Evolutionary conservation across 53 echinoderm and acorn worm genomes (phyloP).

Genomic region (Astropecten irregularis): DNA sequence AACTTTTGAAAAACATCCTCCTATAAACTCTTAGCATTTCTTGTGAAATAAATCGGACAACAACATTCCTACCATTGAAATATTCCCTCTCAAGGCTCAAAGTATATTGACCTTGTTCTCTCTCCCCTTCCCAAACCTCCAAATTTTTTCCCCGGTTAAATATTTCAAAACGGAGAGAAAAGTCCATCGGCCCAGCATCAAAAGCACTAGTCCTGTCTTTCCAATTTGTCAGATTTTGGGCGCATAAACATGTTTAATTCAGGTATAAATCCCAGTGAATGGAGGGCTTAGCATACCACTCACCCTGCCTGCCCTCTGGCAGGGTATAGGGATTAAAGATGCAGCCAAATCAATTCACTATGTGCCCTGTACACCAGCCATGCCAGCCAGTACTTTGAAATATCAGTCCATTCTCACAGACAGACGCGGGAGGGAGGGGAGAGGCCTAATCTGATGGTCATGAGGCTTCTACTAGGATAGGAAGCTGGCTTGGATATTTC

Average conservation of each 20-base stretch:
- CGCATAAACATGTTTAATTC: slow-evolving; percentile 55
- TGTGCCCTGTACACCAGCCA: no score
- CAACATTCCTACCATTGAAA: no score
- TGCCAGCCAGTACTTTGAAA: no score
- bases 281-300: slow-evolving; percentile 44
- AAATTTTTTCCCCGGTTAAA: no score
- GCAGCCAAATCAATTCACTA: background rate
- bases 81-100: no score
- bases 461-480: no score
- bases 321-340: slow-evolving; percentile 1
- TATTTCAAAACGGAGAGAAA: no score
- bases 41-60: no score
- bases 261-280: slow-evolving; percentile 9
- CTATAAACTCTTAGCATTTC: no score
- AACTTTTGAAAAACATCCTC: no score
- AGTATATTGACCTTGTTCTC: slow-evolving; percentile 2
- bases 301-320: background rate
- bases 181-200: background rate
- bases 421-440: background rate
- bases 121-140: background rate
- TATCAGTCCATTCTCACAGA: background rate
- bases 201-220: slow-evolving; percentile 20
- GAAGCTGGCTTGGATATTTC: no score
- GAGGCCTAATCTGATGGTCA: no score
- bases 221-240: slow-evolving; percentile 54